A percentile compares a stretch with the other conserved stretches of the same genome.
phyloP scores from a whole-genome alignment of 2,797 vertebrate species.

The Nasua narica region DNA sequence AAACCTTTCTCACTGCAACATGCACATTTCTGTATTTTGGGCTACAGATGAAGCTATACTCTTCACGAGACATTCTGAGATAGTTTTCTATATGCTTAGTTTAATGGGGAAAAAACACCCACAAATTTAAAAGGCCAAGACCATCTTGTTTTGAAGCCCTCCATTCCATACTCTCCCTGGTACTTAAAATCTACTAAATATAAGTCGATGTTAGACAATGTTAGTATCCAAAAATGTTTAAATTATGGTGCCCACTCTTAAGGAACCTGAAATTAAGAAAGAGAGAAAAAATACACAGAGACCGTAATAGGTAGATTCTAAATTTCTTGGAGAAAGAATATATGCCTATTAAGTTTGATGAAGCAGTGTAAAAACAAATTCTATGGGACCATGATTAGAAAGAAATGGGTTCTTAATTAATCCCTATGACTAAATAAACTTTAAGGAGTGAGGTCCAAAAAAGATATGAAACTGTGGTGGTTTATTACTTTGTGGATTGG shows the following conservation, averaged over 20 bases:
- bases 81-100: background rate
- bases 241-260: background rate
- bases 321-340: background rate
- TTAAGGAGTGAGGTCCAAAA: background rate
- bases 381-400: background rate
- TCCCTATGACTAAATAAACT: background rate
- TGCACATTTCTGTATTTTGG: background rate
- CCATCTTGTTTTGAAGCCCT: background rate
- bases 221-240: conserved; percentile 4
- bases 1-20: background rate
- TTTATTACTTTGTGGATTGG: background rate
- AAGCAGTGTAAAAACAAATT: background rate
- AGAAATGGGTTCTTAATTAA: conserved; percentile 6
- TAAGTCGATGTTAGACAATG: background rate
- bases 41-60: background rate
- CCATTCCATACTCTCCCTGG: background rate
- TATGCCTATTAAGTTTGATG: background rate
- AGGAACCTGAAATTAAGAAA: background rate
- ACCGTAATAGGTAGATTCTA: background rate
- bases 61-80: background rate
- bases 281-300: background rate
- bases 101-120: background rate
- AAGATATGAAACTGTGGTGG: background rate
- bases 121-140: conserved; percentile 1
- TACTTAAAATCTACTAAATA: conserved; percentile 1